Percentiles rank a stretch among this genome's conserved stretches.
Conservation (phyloP, 2,888 invertebrate species). For the Athripsodes cinereus region DNA sequence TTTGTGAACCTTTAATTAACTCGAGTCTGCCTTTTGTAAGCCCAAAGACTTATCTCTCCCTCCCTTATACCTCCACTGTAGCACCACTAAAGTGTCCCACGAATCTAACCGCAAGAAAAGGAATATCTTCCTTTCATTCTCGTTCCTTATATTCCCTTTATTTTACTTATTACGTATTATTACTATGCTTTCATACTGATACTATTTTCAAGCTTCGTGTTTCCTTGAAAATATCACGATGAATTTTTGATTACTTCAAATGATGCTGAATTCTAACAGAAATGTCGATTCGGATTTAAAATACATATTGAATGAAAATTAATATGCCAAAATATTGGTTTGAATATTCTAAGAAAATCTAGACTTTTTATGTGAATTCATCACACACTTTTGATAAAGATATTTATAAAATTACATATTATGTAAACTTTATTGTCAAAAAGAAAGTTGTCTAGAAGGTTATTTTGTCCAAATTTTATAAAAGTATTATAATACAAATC, state of each 20-base stretch:
- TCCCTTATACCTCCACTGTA: constrained; percentile 1
- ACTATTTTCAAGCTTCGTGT: constrained; percentile 11
- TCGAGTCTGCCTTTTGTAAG: constrained; percentile 27
- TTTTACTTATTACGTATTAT: neutral
- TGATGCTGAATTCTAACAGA: neutral
- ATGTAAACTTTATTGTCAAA: no score
- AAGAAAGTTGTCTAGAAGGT: no score
- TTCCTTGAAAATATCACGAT: constrained; percentile 23
- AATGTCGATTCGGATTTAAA: no score
- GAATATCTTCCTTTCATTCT: neutral
- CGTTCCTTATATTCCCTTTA: neutral
- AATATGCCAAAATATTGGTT: no score
- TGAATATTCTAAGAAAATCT: no score
- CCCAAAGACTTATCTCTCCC: constrained; percentile 24
- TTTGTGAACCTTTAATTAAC: constrained; percentile 27
- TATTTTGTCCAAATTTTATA: no score
- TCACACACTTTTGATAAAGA: no score
- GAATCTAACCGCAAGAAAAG: constrained; percentile 5
- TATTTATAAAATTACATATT: no score
- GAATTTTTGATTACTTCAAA: neutral
- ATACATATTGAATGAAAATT: no score
- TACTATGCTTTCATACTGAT: neutral
- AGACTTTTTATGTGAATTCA: no score
- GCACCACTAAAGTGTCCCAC: constrained; percentile 5
- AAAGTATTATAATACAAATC: no score